Conservation (phyloP, 2,888 invertebrate species). For the Ophion costatus region DNA sequence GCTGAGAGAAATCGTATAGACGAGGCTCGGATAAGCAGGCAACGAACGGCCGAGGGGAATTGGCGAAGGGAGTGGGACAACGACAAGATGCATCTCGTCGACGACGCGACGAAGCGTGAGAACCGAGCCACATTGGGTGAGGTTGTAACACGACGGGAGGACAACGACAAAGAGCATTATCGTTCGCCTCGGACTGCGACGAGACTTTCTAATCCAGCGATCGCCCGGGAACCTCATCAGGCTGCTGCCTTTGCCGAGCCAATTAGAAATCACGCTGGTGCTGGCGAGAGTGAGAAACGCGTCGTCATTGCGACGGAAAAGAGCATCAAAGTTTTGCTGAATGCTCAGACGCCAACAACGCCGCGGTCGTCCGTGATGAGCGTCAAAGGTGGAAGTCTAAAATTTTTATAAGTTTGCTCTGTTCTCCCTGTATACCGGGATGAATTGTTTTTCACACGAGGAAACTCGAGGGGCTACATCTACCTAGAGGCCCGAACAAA, state of each 20-base stretch:
- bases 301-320: slow-evolving; percentile 75
- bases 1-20: slow-evolving; percentile 83
- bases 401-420: slow-evolving; percentile 1
- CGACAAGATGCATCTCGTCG: slow-evolving; percentile 77
- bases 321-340: slow-evolving; percentile 76
- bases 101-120: slow-evolving; percentile 67
- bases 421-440: neutral
- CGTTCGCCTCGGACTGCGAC: slow-evolving; percentile 40
- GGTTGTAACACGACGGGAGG: slow-evolving; percentile 49
- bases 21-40: slow-evolving; percentile 82
- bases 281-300: slow-evolving; percentile 71
- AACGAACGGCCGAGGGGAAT: slow-evolving; percentile 83
- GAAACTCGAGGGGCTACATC: neutral
- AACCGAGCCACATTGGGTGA: slow-evolving; percentile 59
- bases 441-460: neutral
- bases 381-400: slow-evolving; percentile 77
- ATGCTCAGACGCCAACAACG: slow-evolving; percentile 70
- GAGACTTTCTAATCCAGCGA: slow-evolving; percentile 67
- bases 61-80: slow-evolving; percentile 84
- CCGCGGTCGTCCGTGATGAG: slow-evolving; percentile 77
- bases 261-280: slow-evolving; percentile 44
- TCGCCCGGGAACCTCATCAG: slow-evolving; percentile 72
- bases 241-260: slow-evolving; percentile 64
- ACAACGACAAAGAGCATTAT: slow-evolving; percentile 46
- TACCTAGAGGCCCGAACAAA: too few relatives aligned